A percentile compares a stretch with the other conserved stretches of the same genome.
These are phyloP conservation scores for Neosilurus mollespiculum DNA, from an alignment of 2,797 vertebrate genomes.

Conservation along the genomic window DNA sequence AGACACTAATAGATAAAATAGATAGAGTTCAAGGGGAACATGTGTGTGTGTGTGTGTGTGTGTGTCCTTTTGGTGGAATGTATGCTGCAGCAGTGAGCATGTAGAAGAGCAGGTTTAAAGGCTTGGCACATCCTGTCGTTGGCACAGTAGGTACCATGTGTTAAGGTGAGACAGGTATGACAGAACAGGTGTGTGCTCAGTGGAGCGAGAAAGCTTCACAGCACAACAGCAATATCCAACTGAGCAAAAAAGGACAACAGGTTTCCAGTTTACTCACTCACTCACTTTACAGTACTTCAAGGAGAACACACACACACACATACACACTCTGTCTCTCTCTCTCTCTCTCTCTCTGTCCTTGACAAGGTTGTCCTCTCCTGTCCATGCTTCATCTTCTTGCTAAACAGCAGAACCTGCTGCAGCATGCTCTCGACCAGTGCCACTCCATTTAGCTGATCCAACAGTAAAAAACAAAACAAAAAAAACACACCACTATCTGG, in stretches of 20 bases:
- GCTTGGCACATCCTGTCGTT: slow-evolving; percentile 29
- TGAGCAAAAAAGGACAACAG: slow-evolving; percentile 13
- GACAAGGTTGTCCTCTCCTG: slow-evolving; percentile 28
- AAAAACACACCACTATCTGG: neutral
- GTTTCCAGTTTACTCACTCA: neutral
- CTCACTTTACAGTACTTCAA: slow-evolving; percentile 8
- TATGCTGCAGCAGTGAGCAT: slow-evolving; percentile 11
- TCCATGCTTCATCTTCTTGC: slow-evolving; percentile 2
- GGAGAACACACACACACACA: neutral
- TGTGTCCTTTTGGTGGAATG: slow-evolving; percentile 2
- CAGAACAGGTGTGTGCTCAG: slow-evolving; percentile 48
- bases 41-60: neutral
- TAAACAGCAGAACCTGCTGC: neutral
- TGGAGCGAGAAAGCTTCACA: slow-evolving; percentile 16
- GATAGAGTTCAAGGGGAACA: too few relatives aligned
- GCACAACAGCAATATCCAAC: slow-evolving; percentile 8
- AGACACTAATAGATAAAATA: neutral
- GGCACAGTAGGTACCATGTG: slow-evolving; percentile 28
- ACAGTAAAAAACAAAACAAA: neutral
- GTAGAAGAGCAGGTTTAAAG: slow-evolving; percentile 27
- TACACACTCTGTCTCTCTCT: neutral
- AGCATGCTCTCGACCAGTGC: neutral
- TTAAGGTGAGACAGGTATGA: slow-evolving; percentile 30
- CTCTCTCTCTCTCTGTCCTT: neutral
- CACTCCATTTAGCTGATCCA: neutral